Evolutionary conservation across 2,888 invertebrate species (phyloP), one percentile per base, ranked within the genome.

Genomic region (Sphecodes monilicornis): DNA sequence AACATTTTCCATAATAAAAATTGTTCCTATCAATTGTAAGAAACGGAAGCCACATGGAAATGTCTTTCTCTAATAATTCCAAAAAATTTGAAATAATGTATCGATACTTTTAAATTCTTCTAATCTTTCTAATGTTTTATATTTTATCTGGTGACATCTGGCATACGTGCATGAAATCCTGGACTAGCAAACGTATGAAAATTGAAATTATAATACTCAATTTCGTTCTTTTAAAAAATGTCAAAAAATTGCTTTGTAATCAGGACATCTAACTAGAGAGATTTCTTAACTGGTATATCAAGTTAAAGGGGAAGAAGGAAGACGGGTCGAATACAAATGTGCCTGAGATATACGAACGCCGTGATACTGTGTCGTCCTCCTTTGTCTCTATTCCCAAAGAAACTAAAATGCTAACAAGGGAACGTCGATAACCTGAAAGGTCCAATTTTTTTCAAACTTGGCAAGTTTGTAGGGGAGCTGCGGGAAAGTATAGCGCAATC

Each of bases 371-470:
- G 4, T 57, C n/a, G 4, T 26, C 4, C 22, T 10, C 22, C 22
- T 46, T 2, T 50, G 22, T 50, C 8, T 50, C 50, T 8, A 13
- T 26, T 26, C 13, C 57, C 57, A 26, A 57, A 57, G 26, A 26
- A 57, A 26, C 57, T n/a, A 57, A 57, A 57, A 57, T 57, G 13
- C n/a, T 57, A 57, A 57, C 57, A 57, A 57, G 57, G 57, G 26
- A 57, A 57, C 26, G 26, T 26, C n/a, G 26, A 13, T 13, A 57
- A 57, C 26, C 5, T 11, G n/a, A 26, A 26, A 26, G 13, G 26
- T 57, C 11, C 26, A 57, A 57, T 57, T 57, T 57, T 26, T 57
- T 10, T 57, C 11, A 57, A 57, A 26, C 57, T n/a, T 26, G 57
- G 11, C 57, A 13, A 26, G 57, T 57, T 57, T 26, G 57, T 57